Evolutionary conservation across 2,797 vertebrate species (phyloP), one percentile per base, ranked within the genome.

Genomic region (Phalloptychus januarius): DNA sequence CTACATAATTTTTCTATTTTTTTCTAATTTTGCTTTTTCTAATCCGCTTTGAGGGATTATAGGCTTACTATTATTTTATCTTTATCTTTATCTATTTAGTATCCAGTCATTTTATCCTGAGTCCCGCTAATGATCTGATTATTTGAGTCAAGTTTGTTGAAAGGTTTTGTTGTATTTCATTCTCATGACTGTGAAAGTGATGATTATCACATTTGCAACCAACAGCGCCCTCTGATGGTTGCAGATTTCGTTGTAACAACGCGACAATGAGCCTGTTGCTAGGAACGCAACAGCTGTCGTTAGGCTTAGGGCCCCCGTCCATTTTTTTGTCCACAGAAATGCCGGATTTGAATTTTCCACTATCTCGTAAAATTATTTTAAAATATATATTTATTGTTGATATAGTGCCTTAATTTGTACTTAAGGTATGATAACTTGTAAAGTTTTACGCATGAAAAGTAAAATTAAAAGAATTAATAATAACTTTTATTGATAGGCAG

Each of bases 211-310:
- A 36, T 63, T 18, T 5, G 5, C 18, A 40, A 20, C 18, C 63
- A 67, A 67, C 63, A 67, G 31, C 33, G 63, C 63, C 63, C 18
- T 38, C 36, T 67, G 36, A 25, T 23, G 8, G 18, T 38, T 23
- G 18, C 20, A 25, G 63, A 38, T 40, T 40, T 63, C 3, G 31
- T 18, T 8, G 31, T 36, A 16, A 36, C 16, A 33, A 7, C 3
- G 16, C 58, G 2, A 46, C 11, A 58, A 67, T 36, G n/a, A 25
- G 4, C 12, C 72, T 31, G 93, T 95, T 93, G 84, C 89, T 63
- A 88, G 13, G 91, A 20, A 94, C 90, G 87, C 94, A 75, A 5
- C 38, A 0, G n/a, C 15, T 52, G 93, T 94, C 90, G 92, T 86
- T 91, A 91, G 0, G 87, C 63, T 84, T 72, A 92, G 92, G 93